phyloP scores from a whole-genome alignment of 2,888 invertebrate genomes.

The Tenthredo distinguenda region DNA sequence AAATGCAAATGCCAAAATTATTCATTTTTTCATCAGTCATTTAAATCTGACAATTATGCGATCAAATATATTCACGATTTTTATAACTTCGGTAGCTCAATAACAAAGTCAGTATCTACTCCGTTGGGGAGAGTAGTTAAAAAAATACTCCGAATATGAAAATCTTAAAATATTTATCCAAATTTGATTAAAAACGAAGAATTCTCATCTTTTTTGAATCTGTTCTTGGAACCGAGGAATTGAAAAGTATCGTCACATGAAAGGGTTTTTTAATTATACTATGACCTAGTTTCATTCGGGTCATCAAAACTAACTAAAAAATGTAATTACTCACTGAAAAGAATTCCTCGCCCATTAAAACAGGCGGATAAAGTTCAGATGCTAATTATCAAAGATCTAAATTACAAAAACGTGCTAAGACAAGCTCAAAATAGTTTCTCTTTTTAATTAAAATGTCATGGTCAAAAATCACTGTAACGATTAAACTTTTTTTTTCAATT shows the following conservation, averaged over 20 bases:
- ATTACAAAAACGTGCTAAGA: not conserved
- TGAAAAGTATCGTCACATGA: not conserved
- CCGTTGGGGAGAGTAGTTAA: not conserved
- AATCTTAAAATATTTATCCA: not conserved
- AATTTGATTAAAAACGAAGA: not conserved
- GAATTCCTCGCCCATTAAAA: not conserved
- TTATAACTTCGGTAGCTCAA: not conserved
- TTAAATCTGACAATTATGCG: not conserved
- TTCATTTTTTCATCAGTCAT: not conserved
- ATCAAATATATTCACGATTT: not conserved
- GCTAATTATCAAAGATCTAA: not conserved
- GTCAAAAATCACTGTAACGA: not conserved
- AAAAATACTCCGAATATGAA: not conserved
- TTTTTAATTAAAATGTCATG: not conserved
- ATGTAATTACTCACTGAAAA: not conserved
- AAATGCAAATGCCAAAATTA: not conserved
- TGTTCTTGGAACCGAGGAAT: not conserved
- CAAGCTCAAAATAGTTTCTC: not conserved
- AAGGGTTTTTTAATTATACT: not conserved
- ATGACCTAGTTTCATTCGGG: not conserved
- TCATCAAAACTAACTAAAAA: not conserved
- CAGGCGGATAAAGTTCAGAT: not conserved
- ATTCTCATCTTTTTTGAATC: not conserved
- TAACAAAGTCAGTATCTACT: not conserved
- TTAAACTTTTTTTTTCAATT: not conserved